phyloP scores from a whole-genome alignment of 1,140 invertebrate species.

The Dysdera silvatica region DNA sequence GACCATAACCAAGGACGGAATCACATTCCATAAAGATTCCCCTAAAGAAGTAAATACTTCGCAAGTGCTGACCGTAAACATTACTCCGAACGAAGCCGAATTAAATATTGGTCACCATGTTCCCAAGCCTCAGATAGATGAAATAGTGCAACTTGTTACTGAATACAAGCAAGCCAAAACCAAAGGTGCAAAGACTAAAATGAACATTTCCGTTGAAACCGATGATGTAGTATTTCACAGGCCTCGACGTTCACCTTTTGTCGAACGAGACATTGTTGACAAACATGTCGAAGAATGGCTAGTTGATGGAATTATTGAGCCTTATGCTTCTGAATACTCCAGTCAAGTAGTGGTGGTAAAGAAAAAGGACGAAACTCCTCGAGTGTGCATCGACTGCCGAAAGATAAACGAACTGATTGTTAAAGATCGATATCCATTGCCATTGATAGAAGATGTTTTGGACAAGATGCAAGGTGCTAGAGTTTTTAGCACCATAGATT shows the following conservation, averaged over 20 bases:
- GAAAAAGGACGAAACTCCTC: neutral
- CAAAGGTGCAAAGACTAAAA: too few species aligned
- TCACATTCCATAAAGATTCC: too few species aligned
- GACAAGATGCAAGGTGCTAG: neutral
- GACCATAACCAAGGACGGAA: too few species aligned
- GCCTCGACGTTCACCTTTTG: neutral
- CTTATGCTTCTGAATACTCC: conserved; percentile 43
- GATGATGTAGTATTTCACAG: too few species aligned
- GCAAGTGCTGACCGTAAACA: too few species aligned
- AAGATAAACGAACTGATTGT: conserved; percentile 44
- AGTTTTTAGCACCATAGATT: neutral
- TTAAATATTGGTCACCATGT: too few species aligned
- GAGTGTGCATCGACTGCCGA: conserved; percentile 45
- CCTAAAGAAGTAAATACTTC: too few species aligned
- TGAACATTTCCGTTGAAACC: too few species aligned
- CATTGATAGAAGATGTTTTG: conserved; percentile 37
- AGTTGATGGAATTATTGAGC: conserved; percentile 46
- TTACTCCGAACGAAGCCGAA: too few species aligned
- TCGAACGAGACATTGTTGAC: neutral
- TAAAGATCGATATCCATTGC: conserved; percentile 49
- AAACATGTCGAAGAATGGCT: conserved; percentile 33
- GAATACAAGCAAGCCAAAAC: too few species aligned
- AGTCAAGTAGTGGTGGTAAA: conserved; percentile 15
- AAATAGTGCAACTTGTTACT: too few species aligned
- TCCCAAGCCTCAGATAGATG: too few species aligned